Base-by-base conservation (phyloP, 2,888 invertebrate species). In the Parnassius mnemosyne region DNA sequence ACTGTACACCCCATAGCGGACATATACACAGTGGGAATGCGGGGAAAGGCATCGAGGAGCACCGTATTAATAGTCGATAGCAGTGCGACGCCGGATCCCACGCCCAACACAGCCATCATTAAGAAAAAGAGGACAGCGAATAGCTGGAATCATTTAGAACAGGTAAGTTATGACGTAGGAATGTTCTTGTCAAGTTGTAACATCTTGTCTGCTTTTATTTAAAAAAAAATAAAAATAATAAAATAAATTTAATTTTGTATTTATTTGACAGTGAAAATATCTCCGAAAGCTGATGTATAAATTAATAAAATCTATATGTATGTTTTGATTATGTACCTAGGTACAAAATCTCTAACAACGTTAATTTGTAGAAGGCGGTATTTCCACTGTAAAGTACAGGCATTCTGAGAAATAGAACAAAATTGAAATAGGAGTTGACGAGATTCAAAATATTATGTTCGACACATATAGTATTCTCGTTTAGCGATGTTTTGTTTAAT, bases 41-140 rank as follows among this genome's bases (percentile, higher is more conserved):
- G 81, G 0, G 95, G 94, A 71, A 94, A 95, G 59, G 94, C 88
- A 75, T 96, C 96, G 72, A 93, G 87, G 44, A 96, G 81, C 7
- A 95, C 92, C 0, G 94, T 94, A 74, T 95, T 94, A 12, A 94
- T 81, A 10, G 93, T 93, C 41, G 94, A 94, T 66, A 94, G 93
- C 13, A 96, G 84, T 0, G 95, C 95, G 53, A 95, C 95, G 41
- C 95, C 94, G 51, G 95, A 95, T 0, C 96, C 97, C 3, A 95
- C 86, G 16, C 96, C 96, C 63, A 97, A 88, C 1, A 95, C 95
- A 64, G 95, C 94, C 84, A 97, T 90, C 97, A 97, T 97, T 70
- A 96, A 84, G 90, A 96, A 96, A 87, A 96, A 96, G 1, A 96
- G 84, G 1, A 95, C 94, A 0, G 96, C 90, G 80, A 96, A 96